Conservation (phyloP, 2,113 vertebrate genomes). For the Hydropotes inermis region DNA sequence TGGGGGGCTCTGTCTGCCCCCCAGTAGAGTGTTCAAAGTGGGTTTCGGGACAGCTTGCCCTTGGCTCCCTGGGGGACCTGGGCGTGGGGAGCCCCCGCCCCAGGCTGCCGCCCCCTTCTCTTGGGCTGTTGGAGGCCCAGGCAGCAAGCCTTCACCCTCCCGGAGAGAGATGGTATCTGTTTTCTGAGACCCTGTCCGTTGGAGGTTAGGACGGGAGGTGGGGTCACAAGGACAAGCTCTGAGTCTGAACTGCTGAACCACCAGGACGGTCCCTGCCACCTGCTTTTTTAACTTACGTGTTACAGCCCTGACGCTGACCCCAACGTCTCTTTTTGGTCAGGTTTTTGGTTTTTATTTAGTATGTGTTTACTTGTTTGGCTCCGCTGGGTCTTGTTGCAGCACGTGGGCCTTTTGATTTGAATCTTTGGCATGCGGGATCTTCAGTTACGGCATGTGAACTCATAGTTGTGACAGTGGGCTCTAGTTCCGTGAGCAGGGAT, state of each 20-base stretch:
- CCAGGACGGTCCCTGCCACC: background rate
- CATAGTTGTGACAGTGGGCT: background rate
- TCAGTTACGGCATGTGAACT: rapidly evolving
- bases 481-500: background rate
- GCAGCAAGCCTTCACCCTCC: background rate
- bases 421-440: background rate
- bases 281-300: rapidly evolving
- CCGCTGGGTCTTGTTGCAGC: background rate
- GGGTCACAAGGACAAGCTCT: background rate
- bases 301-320: background rate
- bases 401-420: background rate
- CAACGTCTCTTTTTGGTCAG: rapidly evolving
- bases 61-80: background rate
- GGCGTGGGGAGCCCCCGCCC: background rate
- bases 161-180: background rate
- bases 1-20: background rate
- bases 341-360: background rate
- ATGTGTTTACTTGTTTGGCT: background rate
- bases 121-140: background rate
- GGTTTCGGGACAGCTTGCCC: background rate
- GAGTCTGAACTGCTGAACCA: background rate
- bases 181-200: background rate
- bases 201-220: background rate
- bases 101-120: background rate
- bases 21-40: too few relatives aligned